Evolutionary conservation across 2,797 vertebrate genomes (phyloP).

Genomic region (Champsocephalus gunnari): DNA sequence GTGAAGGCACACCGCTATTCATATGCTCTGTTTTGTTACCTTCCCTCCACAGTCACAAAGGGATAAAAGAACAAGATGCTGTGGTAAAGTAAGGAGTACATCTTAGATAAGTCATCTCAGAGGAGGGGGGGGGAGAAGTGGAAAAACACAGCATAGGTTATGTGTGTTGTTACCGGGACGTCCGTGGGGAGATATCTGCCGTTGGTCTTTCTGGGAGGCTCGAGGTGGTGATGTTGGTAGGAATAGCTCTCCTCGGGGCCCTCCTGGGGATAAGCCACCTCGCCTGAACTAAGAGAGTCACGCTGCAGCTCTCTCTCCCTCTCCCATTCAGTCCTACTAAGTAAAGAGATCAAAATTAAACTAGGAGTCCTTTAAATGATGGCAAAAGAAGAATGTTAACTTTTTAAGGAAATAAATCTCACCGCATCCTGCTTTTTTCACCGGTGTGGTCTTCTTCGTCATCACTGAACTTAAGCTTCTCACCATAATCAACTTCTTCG

Average conservation of each 20-base stretch:
- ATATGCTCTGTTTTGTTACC: slow-evolving; percentile 22
- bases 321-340: slow-evolving; percentile 88
- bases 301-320: slow-evolving; percentile 78
- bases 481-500: slow-evolving; percentile 98
- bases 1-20: slow-evolving; percentile 27
- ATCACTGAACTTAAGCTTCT: slow-evolving; percentile 98
- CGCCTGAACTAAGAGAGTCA: slow-evolving; percentile 90
- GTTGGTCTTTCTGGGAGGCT: slow-evolving; percentile 86
- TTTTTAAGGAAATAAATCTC: slow-evolving; percentile 46
- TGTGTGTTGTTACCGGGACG: slow-evolving; percentile 44
- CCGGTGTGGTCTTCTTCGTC: slow-evolving; percentile 91
- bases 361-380: slow-evolving; percentile 11
- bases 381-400: not conserved
- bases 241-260: slow-evolving; percentile 84
- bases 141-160: slow-evolving; percentile 24
- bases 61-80: slow-evolving; percentile 23
- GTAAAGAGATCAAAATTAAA: slow-evolving; percentile 14
- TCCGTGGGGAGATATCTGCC: slow-evolving; percentile 87
- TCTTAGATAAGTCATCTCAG: slow-evolving; percentile 31
- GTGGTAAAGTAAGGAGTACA: slow-evolving; percentile 28
- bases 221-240: slow-evolving; percentile 83
- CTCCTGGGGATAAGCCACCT: slow-evolving; percentile 87
- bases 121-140: slow-evolving; percentile 21
- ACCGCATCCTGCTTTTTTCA: slow-evolving; percentile 92
- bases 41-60: slow-evolving; percentile 10